Evolutionary conservation across 2,797 vertebrate species (phyloP), one percentile per base, ranked within the genome.

Genomic region (Myotis planiceps): DNA sequence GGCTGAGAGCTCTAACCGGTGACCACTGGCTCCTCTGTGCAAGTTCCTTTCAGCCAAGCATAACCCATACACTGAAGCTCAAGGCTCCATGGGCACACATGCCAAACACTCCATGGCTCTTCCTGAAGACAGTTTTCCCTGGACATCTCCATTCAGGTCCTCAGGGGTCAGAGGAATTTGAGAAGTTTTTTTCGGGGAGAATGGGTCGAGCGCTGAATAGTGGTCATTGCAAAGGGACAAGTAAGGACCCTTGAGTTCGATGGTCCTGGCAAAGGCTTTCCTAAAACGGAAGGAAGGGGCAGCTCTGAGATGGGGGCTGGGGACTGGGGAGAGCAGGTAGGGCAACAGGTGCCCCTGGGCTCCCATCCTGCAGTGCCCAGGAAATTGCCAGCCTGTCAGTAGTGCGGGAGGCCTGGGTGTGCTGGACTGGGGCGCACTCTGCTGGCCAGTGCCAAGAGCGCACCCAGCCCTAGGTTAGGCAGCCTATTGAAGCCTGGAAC

Each of bases 371-470:
- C 39, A 66, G 16, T 42, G 21, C 60, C 42, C 32, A 3, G 1
- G 10, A 19, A 45, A 93, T 92, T 19, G 19, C 6, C 58, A 82
- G 6, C 21, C 6, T 0, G 9, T 5, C 58, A 8, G 13, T 27
- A 29, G 8, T 19, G 2, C 1, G 4, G 29, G 4, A 19, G 10
- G 10, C 9, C 19, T 68, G 32, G 23, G 10, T 37, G 13, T 37
- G 16, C 39, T 60, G 42, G 47, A 27, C 60, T 95, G 53, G 88
- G 94, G 86, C 55, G 27, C 95, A 91, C 92, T 75, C 97, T 97
- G 71, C 68, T 95, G 98, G 58, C 53, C 34, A 1, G 0, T 5
- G 42, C 21, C 55, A 29, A 27, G 3, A 10, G 12, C 7, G 10
- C 86, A 58, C 14, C 3, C 27, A 65, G 23, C 16, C 39, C 71